These are phyloP conservation scores for Stercorarius parasiticus DNA, from an alignment of 2,113 vertebrate genomes.

Conservation along the genomic window DNA sequence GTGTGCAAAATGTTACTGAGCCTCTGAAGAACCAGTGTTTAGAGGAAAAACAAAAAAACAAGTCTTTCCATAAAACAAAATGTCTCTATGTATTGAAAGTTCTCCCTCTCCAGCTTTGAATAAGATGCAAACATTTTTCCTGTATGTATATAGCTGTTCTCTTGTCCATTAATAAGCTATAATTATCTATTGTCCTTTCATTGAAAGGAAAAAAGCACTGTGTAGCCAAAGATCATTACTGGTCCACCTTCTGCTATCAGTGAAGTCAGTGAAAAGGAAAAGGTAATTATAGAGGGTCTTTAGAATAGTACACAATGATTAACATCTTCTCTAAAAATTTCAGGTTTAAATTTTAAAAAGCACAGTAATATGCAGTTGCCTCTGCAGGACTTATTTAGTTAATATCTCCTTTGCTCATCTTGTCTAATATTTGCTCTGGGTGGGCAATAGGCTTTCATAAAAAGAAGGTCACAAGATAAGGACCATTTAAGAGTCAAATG, in stretches of 20 bases:
- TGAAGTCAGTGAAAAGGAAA: constrained; percentile 38
- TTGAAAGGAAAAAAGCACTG: constrained; percentile 27
- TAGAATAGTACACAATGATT: background rate
- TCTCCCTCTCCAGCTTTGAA: background rate
- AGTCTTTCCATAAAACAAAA: background rate
- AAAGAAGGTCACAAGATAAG: background rate
- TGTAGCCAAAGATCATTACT: constrained; percentile 50
- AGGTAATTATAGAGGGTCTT: constrained; percentile 46
- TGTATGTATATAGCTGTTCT: background rate
- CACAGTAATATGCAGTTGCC: background rate
- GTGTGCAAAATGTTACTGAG: background rate
- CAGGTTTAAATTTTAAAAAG: background rate
- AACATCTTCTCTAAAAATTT: background rate
- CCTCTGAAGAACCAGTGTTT: background rate
- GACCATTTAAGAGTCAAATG: background rate
- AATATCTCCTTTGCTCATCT: background rate
- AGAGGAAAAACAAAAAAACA: background rate
- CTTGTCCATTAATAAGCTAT: constrained; percentile 29
- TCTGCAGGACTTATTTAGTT: background rate
- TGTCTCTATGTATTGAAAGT: background rate
- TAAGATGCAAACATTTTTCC: background rate
- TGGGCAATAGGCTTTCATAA: background rate
- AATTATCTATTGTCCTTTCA: constrained; percentile 51
- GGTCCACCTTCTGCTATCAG: constrained; percentile 35
- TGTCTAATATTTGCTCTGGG: background rate